Evolutionary conservation across 2,888 invertebrate species (phyloP).

Genomic region (Arge pagana): DNA sequence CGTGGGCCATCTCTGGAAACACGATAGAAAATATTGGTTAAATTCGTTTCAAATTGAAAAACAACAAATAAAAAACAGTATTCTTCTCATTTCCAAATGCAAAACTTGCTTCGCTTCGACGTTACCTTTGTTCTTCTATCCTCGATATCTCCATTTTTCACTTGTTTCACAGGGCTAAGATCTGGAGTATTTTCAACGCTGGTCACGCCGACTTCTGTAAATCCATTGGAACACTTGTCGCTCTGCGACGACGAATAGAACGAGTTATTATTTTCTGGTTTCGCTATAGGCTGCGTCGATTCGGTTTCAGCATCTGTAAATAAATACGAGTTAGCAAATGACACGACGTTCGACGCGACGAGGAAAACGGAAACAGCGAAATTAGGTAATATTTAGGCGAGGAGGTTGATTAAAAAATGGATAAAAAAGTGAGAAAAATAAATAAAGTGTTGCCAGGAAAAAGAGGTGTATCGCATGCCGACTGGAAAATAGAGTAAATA

Average conservation of each 20-base stretch:
- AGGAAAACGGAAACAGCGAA: conserved; percentile 19
- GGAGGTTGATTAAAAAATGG: no score
- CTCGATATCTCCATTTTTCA: conserved; percentile 46
- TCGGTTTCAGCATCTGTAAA: conserved; percentile 41
- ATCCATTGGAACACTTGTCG: conserved; percentile 41
- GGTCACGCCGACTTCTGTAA: conserved; percentile 37
- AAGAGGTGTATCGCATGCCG: conserved; percentile 21
- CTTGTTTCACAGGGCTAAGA: conserved; percentile 51
- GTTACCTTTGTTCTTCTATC: conserved; percentile 44
- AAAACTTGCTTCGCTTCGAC: no score
- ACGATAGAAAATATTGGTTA: conserved; percentile 25
- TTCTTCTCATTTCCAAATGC: no score
- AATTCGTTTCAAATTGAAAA: neutral
- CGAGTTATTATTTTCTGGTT: conserved; percentile 52
- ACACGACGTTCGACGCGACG: neutral
- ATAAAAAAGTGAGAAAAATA: neutral
- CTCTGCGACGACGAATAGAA: conserved; percentile 39
- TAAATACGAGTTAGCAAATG: conserved; percentile 12
- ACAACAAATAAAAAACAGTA: neutral
- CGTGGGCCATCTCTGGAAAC: conserved; percentile 65
- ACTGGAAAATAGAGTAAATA: conserved; percentile 12
- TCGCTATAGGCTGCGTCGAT: conserved; percentile 27
- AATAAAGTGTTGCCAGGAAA: conserved; percentile 30
- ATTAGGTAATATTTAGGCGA: no score
- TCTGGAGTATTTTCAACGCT: conserved; percentile 46